Conservation (phyloP, 2,888 invertebrate genomes). For the Pharmacophagus antenor region DNA sequence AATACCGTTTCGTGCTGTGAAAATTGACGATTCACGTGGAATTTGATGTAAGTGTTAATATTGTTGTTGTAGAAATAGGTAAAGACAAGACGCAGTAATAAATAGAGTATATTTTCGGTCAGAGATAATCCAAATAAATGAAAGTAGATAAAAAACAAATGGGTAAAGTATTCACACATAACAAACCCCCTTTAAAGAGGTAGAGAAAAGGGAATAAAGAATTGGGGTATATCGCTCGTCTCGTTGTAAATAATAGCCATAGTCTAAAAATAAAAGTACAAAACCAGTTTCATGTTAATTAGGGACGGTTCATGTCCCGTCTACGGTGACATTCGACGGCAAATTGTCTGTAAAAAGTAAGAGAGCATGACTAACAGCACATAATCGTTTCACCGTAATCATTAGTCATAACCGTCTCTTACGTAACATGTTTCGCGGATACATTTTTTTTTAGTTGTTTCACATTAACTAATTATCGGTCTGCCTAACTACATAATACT, state of each 20-base stretch:
- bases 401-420: conserved; percentile 10
- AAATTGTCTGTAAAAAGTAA: conserved; percentile 5
- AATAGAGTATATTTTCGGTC: no score
- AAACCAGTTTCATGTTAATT: neutral
- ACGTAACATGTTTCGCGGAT: no score
- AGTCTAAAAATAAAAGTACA: conserved; percentile 1
- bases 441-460: neutral
- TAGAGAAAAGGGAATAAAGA: neutral
- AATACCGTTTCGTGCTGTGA: no score
- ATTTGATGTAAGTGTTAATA: neutral
- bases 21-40: neutral
- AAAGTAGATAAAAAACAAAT: neutral
- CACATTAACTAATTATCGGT: neutral
- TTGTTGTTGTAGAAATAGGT: neutral
- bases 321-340: neutral
- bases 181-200: neutral
- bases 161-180: neutral
- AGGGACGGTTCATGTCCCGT: neutral
- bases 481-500: neutral
- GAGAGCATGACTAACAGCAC: neutral
- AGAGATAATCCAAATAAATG: neutral
- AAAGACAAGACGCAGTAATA: no score
- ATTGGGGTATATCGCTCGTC: neutral
- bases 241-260: neutral
- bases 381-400: neutral